Percentiles rank a stretch among this genome's conserved stretches.
Evolutionary conservation across 37 sponge, comb jelly and placozoan species (phyloP).

Genomic region (Halichondria panicea): DNA sequence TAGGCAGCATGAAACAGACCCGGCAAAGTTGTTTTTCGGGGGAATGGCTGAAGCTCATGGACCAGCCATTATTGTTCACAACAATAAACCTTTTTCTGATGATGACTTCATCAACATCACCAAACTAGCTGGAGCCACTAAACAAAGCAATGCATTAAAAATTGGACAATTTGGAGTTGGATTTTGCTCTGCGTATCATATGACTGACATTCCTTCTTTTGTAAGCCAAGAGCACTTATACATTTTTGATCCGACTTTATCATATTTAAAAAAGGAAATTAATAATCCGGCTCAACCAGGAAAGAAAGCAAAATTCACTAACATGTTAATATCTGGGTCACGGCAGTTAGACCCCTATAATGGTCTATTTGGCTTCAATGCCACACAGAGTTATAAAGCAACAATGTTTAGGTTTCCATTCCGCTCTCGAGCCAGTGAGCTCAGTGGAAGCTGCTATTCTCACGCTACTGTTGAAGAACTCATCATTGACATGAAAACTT

Average conservation of each 20-base stretch:
- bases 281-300: constrained; percentile 51
- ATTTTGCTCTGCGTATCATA: constrained; percentile 77
- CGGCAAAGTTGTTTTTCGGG: constrained; percentile 30
- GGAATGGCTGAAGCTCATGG: constrained; percentile 68
- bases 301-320: constrained; percentile 25
- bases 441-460: constrained; percentile 24
- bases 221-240: constrained; percentile 49
- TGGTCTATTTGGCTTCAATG: constrained; percentile 51
- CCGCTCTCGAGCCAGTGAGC: constrained; percentile 54
- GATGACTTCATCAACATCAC: constrained; percentile 82
- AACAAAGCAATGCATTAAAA: constrained; percentile 50
- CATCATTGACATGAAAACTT: constrained; percentile 3
- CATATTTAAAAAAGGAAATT: constrained; percentile 28
- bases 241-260: constrained; percentile 72
- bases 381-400: constrained; percentile 13
- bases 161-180: constrained; percentile 90
- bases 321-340: constrained; percentile 12
- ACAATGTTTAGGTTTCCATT: constrained; percentile 85
- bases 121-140: constrained; percentile 79
- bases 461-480: constrained; percentile 16
- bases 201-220: constrained; percentile 66
- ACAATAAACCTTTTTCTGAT: constrained; percentile 58
- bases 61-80: constrained; percentile 64
- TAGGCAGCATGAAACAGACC: constrained; percentile 16
- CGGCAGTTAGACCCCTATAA: constrained; percentile 54